phyloP scores from a whole-genome alignment of 2,797 vertebrate genomes.

The Hypotaenidia okinawae region DNA sequence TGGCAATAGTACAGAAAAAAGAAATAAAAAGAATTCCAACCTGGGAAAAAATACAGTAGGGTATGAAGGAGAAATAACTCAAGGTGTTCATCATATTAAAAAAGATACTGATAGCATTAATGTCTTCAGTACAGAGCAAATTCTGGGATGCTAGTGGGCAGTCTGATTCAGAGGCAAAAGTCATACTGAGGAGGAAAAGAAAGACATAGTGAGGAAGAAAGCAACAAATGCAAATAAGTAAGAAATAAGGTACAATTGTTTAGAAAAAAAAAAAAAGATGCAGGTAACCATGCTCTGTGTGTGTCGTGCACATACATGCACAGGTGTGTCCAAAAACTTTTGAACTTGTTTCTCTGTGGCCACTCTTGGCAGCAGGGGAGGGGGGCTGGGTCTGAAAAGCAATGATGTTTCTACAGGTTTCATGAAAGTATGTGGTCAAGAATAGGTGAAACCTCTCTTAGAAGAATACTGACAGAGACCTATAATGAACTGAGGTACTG shows the following conservation, averaged over 20 bases:
- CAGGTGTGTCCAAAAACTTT: neutral
- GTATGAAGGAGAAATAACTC: neutral
- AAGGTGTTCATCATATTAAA: neutral
- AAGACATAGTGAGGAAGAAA: neutral
- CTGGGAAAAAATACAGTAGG: neutral
- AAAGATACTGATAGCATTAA: neutral
- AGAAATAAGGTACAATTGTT: neutral
- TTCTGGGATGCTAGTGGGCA: neutral
- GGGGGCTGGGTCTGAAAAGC: neutral
- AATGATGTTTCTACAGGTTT: conserved; percentile 28
- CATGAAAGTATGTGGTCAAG: neutral
- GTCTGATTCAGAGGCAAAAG: neutral
- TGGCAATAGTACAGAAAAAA: neutral
- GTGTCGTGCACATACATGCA: neutral
- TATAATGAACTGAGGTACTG: neutral
- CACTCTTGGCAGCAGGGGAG: neutral
- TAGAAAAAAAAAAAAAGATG: neutral
- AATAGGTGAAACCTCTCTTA: neutral
- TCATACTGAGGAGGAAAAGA: neutral
- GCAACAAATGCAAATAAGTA: neutral
- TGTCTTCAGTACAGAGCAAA: neutral
- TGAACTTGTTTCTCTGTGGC: neutral
- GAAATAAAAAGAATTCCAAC: neutral
- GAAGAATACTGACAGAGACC: neutral
- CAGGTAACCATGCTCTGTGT: neutral